Base-by-base conservation (phyloP, 2,797 vertebrate species). In the Garrulus glandarius region DNA sequence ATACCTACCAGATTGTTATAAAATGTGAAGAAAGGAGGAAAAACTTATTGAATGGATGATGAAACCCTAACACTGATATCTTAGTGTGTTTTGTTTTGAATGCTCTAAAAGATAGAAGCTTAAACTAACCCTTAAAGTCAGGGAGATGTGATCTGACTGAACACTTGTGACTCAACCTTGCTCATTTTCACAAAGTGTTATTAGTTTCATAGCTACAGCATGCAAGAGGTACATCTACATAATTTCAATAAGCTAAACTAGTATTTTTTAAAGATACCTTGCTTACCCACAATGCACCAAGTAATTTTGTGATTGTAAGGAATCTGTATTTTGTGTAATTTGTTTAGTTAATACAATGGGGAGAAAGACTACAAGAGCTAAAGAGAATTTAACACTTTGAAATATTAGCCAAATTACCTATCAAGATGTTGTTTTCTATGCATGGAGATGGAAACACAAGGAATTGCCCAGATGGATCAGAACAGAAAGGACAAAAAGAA, bases 131-230 rank as follows among this genome's bases (percentile, higher is more conserved):
- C 5, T 39, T 36, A 27, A 11, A 39, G 39, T 22, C 22, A 70
- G 55, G 11, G 22, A 77, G 32, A 37, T 2, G 4, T 41, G 3
- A 84, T 57, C 5, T 82, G 61, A 74, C 3, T 24, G 52, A 84
- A 57, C 1, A 5, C 15, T 30, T 47, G 22, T 47, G 36, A 52
- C 6, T 52, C 22, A 15, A 36, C 4, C 1, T 29, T n/a, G 2
- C 6, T 49, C 2, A 0, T 24, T 72, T 81, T 61, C 32, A 52
- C 34, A 47, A 77, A 43, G 8, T 11, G 4, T 39, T 63, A 39
- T 43, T 34, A 24, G 11, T 64, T 89, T 81, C 37, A n/a, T 16
- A 89, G 30, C 16, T 57, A 7, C 13, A 21, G 20, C 8, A 23
- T 36, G 26, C 4, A 77, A 89, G 29, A 57, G 1, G 5, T 72